Evolutionary conservation across 2,113 vertebrate genomes (phyloP).

Genomic region (Tragelaphus imberbis): DNA sequence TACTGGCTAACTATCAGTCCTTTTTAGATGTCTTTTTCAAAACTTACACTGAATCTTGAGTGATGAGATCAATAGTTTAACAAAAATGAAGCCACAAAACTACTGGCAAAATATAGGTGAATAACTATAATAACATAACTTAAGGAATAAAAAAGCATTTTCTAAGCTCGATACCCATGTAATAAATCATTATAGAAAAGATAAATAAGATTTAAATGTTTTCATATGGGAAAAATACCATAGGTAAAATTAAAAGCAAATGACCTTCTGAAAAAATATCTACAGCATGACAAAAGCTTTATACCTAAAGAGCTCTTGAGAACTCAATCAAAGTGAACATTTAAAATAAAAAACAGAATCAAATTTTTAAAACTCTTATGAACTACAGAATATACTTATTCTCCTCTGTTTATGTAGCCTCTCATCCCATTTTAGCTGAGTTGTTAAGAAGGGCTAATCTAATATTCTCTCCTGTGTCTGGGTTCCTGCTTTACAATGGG

Average conservation of each 20-base stretch:
- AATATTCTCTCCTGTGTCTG: not conserved
- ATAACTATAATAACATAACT: not conserved
- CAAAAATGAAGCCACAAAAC: not conserved
- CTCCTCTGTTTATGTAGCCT: not conserved
- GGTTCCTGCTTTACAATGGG: not conserved
- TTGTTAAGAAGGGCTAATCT: not conserved
- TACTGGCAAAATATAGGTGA: not conserved
- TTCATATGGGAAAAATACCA: not conserved
- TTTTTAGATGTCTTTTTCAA: not conserved
- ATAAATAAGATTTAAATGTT: not conserved
- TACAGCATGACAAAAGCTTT: not conserved
- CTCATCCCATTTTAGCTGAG: not conserved
- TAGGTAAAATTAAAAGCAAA: constrained; percentile 9
- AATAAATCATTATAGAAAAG: constrained; percentile 8
- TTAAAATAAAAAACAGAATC: not conserved
- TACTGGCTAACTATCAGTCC: not conserved
- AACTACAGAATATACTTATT: not conserved
- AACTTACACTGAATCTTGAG: not conserved
- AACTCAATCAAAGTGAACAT: constrained; percentile 8
- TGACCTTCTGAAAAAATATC: not conserved
- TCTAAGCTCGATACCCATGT: not conserved
- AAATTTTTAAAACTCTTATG: not conserved
- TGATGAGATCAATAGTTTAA: not conserved
- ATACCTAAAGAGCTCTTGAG: not conserved
- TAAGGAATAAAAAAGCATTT: not conserved